These are phyloP conservation scores for Panthera uncia DNA, from an alignment of 2,113 vertebrate species.

Conservation along the genomic window DNA sequence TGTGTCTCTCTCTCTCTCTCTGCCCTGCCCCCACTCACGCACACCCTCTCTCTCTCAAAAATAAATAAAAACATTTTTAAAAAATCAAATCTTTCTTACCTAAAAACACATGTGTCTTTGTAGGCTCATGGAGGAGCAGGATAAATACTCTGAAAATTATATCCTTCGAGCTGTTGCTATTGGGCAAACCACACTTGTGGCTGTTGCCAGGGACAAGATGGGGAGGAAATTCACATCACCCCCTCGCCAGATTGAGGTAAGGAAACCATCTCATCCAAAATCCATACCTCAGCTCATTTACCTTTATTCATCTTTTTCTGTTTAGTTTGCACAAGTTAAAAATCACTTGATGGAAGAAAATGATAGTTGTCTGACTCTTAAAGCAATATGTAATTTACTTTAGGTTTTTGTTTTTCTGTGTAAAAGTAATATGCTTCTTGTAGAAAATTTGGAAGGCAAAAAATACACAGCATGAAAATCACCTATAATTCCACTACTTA, in stretches of 20 bases:
- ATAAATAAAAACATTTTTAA: too few species aligned
- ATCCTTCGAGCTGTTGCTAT: constrained; percentile 76
- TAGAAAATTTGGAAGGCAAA: constrained; percentile 9
- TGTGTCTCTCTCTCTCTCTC: too few species aligned
- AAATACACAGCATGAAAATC: not conserved
- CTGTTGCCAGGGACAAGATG: constrained; percentile 76
- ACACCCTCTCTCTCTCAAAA: too few species aligned
- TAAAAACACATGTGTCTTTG: constrained; percentile 7
- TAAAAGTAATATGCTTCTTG: not conserved
- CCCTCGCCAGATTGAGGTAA: constrained; percentile 81
- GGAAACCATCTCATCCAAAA: not conserved
- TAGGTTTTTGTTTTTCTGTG: not conserved
- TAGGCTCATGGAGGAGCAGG: constrained; percentile 77
- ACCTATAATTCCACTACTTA: not conserved
- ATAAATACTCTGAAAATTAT: constrained; percentile 79
- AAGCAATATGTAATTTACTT: not conserved
- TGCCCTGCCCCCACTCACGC: too few species aligned
- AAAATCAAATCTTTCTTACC: not conserved
- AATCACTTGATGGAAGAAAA: constrained; percentile 18
- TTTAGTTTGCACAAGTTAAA: constrained; percentile 45
- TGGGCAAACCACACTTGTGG: constrained; percentile 82
- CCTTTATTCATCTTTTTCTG: not conserved
- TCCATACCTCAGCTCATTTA: not conserved
- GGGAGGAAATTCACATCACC: constrained; percentile 80
- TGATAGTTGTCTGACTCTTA: not conserved